phyloP scores from a whole-genome alignment of 2,797 vertebrate species.

The Clarias platycephalus region DNA sequence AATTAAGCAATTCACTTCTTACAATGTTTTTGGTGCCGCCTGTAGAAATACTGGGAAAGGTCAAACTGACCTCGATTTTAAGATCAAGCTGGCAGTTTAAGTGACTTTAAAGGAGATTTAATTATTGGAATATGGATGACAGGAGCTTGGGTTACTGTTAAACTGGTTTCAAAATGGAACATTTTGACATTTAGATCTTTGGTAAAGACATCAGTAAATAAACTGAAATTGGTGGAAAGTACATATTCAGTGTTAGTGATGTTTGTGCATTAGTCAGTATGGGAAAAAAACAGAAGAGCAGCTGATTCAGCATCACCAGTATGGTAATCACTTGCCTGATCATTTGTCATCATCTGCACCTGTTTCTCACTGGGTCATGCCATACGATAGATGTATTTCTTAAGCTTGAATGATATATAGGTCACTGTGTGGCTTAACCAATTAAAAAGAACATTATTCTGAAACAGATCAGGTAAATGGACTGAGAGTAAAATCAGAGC shows the following conservation, averaged over 20 bases:
- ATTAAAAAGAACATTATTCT: too few relatives aligned
- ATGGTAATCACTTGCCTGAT: too few relatives aligned
- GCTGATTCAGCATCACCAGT: too few relatives aligned
- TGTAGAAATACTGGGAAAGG: background rate
- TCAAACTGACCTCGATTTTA: background rate
- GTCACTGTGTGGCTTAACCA: too few relatives aligned
- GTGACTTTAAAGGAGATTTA: background rate
- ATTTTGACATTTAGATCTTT: conserved; percentile 4
- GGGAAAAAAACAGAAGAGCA: background rate
- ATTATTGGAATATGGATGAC: background rate
- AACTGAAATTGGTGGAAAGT: background rate
- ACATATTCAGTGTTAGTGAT: background rate
- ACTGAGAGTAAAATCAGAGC: too few relatives aligned
- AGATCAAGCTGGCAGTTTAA: background rate
- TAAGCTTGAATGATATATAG: too few relatives aligned
- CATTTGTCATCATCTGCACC: too few relatives aligned
- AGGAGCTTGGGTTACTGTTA: background rate
- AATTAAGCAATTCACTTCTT: background rate
- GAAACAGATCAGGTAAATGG: too few relatives aligned
- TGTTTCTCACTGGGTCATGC: too few relatives aligned
- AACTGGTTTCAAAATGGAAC: background rate
- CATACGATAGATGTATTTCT: too few relatives aligned
- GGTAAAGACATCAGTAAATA: background rate
- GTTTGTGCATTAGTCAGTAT: background rate
- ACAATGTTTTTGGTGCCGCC: background rate